phyloP scores from a whole-genome alignment of 2,113 vertebrate species.

The Macheiramphus alcinus region DNA sequence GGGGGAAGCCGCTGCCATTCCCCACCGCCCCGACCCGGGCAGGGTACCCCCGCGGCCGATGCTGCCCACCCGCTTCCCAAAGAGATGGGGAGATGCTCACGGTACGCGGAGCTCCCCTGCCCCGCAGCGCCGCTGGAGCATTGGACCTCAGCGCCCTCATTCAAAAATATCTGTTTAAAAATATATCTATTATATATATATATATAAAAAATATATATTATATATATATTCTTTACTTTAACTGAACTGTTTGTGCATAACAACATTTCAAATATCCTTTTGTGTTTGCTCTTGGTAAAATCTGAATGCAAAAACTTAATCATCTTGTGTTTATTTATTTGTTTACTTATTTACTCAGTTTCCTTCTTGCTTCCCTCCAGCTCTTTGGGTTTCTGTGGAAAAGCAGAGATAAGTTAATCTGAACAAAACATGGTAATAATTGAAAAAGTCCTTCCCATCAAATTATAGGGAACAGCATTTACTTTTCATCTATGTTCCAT shows the following conservation, averaged over 20 bases:
- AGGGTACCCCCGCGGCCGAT: neutral
- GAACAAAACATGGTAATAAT: neutral
- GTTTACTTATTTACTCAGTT: neutral
- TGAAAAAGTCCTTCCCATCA: neutral
- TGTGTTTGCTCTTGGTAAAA: neutral
- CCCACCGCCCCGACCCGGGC: neutral
- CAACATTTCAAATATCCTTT: neutral
- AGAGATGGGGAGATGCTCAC: rapidly evolving
- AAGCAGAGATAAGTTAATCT: slow-evolving; percentile 24
- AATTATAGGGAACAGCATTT: neutral
- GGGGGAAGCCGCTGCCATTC: too few species aligned
- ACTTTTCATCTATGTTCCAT: neutral
- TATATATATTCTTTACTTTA: rapidly evolving
- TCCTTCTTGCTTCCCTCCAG: neutral
- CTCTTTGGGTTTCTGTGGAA: neutral
- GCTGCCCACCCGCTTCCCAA: neutral
- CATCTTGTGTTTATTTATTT: neutral
- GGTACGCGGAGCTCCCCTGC: rapidly evolving
- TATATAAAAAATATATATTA: too few species aligned
- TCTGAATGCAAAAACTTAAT: neutral
- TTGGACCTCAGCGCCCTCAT: neutral
- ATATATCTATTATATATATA: rapidly evolving
- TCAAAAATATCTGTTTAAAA: rapidly evolving
- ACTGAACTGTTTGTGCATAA: neutral
- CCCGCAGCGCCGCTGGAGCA: rapidly evolving